Evolutionary conservation across 53 echinoderm and acorn worm genomes (phyloP), one percentile per base, ranked within the genome.

Genomic region (Actinopyga echinites): DNA sequence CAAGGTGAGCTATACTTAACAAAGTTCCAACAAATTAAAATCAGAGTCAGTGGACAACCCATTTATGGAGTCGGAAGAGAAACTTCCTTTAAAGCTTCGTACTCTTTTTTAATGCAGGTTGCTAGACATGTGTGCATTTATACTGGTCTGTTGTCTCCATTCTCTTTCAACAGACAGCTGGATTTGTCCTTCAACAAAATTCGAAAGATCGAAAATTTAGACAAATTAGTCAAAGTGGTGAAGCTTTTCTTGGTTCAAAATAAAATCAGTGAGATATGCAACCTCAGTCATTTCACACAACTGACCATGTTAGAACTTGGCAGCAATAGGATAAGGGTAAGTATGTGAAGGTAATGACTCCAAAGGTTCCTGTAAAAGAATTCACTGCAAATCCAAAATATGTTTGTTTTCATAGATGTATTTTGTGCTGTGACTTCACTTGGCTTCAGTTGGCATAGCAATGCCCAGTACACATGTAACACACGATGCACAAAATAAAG

Each of bases 131-230:
- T n/a, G n/a, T n/a, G n/a, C n/a, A n/a, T n/a, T n/a, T n/a, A n/a
- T n/a, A n/a, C n/a, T n/a, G n/a, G n/a, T n/a, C n/a, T n/a, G n/a
- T n/a, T n/a, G n/a, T n/a, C 29, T 69, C 26, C 2, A 20, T 65
- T 59, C 32, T 63, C 17, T 40, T 52, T 38, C 24, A 13, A 2
- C 28, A 71, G 69, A 29, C 74, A 71, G 36, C 35, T 97, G 30
- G 97, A 97, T 37, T 59, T 97, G 64, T 97, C 97, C 5, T 97
- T 94, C 75, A 97, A 97, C 86, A 90, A 87, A 79, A 90, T 97
- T 57, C 74, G 90, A 30, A 90, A 82, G 54, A 86, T 97, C 1
- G 90, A 97, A 79, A 92, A 97, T 52, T 75, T 97, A 25, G 92
- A 92, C 20, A 84, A 82, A 21, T 59, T 94, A 57, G 90, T 92